Evolutionary conservation across 2,888 invertebrate genomes (phyloP).

Genomic region (Drosophila recens): DNA sequence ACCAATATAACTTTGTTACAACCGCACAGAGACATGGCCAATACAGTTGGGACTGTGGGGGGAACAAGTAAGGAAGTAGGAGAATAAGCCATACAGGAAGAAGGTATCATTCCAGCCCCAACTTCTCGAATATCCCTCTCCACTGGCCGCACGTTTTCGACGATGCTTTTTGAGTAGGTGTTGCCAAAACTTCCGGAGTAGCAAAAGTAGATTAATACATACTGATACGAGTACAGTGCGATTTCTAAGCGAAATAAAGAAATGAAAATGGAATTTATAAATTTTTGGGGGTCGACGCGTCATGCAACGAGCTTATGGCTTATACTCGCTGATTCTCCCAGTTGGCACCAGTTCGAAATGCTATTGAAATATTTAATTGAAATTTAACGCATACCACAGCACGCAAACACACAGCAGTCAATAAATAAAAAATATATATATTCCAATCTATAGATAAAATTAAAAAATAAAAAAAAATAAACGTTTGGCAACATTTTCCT

Average conservation of each 20-base stretch:
- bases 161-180: constrained; percentile 75
- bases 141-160: constrained; percentile 42
- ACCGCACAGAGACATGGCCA: constrained; percentile 76
- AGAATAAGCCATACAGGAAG: constrained; percentile 62
- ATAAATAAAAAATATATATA: constrained; percentile 69
- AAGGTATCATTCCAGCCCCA: constrained; percentile 31
- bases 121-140: constrained; percentile 3
- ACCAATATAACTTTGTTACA: constrained; percentile 81
- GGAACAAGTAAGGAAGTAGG: constrained; percentile 9
- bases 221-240: constrained; percentile 64
- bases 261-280: constrained; percentile 52
- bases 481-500: constrained; percentile 65
- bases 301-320: constrained; percentile 44
- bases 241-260: constrained; percentile 49
- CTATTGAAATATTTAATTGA: constrained; percentile 81
- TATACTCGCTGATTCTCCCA: constrained; percentile 11
- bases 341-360: constrained; percentile 39
- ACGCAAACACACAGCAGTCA: constrained; percentile 50
- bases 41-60: constrained; percentile 47
- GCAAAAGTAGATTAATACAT: constrained; percentile 76
- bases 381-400: constrained; percentile 77
- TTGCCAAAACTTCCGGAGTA: constrained; percentile 78
- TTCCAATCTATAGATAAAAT: constrained; percentile 39
- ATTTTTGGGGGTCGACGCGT: constrained; percentile 24
- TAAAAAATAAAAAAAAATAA: constrained; percentile 46